Base-by-base conservation (phyloP, 2,888 invertebrate species). In the Bugulina stolonifera region DNA sequence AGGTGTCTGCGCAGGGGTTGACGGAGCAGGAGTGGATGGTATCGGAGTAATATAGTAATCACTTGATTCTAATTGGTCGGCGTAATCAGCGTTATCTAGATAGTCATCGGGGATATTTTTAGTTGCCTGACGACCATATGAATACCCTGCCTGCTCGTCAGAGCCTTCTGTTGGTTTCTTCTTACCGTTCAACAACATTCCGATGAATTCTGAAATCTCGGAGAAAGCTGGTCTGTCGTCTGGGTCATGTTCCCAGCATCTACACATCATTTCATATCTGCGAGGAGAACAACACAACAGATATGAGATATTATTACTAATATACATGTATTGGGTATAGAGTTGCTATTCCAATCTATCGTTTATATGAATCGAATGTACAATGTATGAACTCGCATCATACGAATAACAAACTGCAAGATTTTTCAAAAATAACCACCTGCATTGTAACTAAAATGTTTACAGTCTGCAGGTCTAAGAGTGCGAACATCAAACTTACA, bases 241-340 rank as follows among this genome's bases (percentile, higher is more conserved):
- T 3, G 64, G 64, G 32, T 64, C 64, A 14, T 2, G 10, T 10
- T 64, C 64, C 64, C 64, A 64, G n/a, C 64, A 64, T 27, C 27
- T 5, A 32, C 64, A 64, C 64, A 64, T 64, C 64, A 64, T 64
- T 32, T 64, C 64, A 32, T 32, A 64, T 25, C 64, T 64, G 32
- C 5, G 23, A 57, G 57, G n/a, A n/a, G n/a, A n/a, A n/a, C n/a
- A n/a, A n/a, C n/a, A n/a, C n/a, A n/a, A n/a, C n/a, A n/a, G n/a
- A n/a, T n/a, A n/a, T n/a, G n/a, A n/a, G n/a, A n/a, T n/a, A n/a
- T n/a, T n/a, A n/a, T n/a, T n/a, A n/a, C n/a, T n/a, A n/a, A n/a
- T n/a, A n/a, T n/a, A n/a, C n/a, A n/a, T n/a, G n/a, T n/a, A n/a
- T n/a, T n/a, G n/a, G n/a, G n/a, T n/a, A n/a, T n/a, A n/a, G n/a